Conservation (phyloP, 2,113 vertebrate genomes). For the rat (Rattus norvegicus) region GRCr8 NC_086026.1:92501501-92502000, state of each 20-base stretch:
- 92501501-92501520: not conserved
- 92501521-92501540: not conserved
- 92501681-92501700: not conserved
- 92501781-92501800: not conserved
- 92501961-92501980: conserved; percentile 23
- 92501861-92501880: not conserved
- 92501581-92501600: not conserved
- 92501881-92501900: not conserved
- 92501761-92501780: conserved; percentile 31
- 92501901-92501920: not conserved
- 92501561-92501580: not conserved
- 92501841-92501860: not conserved
- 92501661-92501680: not conserved
- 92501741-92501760: conserved; percentile 3
- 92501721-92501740: not conserved
- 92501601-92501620: not conserved
- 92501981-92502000: not conserved
- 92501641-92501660: not conserved
- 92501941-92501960: not conserved
- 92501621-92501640: not conserved
- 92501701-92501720: not conserved
- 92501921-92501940: not conserved
- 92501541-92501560: conserved; percentile 25
- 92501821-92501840: not conserved
- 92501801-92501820: not conserved